Percentiles rank a stretch among this genome's conserved stretches.
Conservation (phyloP, 2,797 vertebrate genomes). For the Hydrocynus forskahlii region DNA sequence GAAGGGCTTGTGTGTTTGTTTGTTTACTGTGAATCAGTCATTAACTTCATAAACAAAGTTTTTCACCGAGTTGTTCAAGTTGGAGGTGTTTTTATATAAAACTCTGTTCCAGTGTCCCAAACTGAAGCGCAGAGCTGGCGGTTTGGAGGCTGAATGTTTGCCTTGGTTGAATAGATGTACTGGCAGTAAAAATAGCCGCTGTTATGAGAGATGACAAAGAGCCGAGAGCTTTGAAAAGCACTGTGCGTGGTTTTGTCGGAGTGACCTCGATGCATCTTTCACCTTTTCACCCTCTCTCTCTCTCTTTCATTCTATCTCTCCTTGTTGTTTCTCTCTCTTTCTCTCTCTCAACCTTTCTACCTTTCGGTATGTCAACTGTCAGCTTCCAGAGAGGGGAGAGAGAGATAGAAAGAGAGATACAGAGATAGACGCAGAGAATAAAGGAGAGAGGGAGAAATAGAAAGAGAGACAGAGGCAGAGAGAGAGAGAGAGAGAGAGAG, state of each 20-base stretch:
- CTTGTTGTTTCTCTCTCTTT: background rate
- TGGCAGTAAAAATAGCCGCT: constrained; percentile 6
- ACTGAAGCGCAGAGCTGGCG: background rate
- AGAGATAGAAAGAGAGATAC: background rate
- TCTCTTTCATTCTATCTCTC: background rate
- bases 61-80: too few relatives aligned
- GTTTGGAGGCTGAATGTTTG: background rate
- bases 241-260: background rate
- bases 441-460: background rate
- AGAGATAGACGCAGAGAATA: background rate
- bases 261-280: constrained; percentile 44
- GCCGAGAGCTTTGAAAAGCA: constrained; percentile 21
- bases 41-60: background rate
- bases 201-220: constrained; percentile 25
- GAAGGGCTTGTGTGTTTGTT: too few relatives aligned
- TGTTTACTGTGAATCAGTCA: too few relatives aligned
- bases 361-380: background rate
- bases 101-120: background rate
- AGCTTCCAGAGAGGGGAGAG: background rate
- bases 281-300: constrained; percentile 19
- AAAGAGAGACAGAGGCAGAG: too few relatives aligned
- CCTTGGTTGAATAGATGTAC: background rate
- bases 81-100: background rate
- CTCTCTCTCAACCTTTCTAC: background rate
- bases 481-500: background rate